Conservation (phyloP, 1,140 invertebrate genomes). For the Nasonia giraulti region DNA sequence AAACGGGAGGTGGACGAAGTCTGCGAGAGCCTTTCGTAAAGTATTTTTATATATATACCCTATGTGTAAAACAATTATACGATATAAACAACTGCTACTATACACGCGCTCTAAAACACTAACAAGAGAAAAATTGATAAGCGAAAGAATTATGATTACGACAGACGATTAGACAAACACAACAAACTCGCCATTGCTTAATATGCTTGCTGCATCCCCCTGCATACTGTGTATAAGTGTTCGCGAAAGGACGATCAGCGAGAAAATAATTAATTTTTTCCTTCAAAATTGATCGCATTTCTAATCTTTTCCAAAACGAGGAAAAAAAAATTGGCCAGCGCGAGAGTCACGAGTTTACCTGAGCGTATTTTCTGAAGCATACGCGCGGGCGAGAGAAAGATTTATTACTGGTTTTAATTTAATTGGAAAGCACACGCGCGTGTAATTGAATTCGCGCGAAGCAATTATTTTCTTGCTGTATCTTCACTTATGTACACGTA, state of each 20-base stretch:
- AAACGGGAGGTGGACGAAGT: neutral
- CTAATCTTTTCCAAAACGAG: neutral
- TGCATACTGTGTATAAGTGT: slow-evolving; percentile 8
- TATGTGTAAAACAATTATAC: slow-evolving; percentile 25
- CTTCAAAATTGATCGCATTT: neutral
- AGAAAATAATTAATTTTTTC: neutral
- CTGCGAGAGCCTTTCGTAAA: slow-evolving; percentile 39
- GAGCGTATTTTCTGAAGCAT: neutral
- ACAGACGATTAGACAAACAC: neutral
- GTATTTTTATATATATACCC: slow-evolving; percentile 48
- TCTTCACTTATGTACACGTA: neutral
- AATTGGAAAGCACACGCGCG: neutral
- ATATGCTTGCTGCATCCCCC: neutral
- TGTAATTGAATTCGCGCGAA: neutral
- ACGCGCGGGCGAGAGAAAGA: neutral
- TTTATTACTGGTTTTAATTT: neutral
- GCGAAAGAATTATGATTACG: neutral
- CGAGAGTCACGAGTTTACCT: neutral
- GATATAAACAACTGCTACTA: neutral
- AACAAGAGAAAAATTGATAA: neutral
- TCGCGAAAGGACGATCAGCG: neutral
- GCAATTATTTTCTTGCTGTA: neutral
- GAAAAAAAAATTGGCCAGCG: neutral
- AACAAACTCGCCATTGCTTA: neutral
- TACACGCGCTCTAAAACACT: neutral